These are phyloP conservation scores for Bos indicus DNA, from an alignment of 2,113 vertebrate genomes.

Conservation along the genomic window DNA sequence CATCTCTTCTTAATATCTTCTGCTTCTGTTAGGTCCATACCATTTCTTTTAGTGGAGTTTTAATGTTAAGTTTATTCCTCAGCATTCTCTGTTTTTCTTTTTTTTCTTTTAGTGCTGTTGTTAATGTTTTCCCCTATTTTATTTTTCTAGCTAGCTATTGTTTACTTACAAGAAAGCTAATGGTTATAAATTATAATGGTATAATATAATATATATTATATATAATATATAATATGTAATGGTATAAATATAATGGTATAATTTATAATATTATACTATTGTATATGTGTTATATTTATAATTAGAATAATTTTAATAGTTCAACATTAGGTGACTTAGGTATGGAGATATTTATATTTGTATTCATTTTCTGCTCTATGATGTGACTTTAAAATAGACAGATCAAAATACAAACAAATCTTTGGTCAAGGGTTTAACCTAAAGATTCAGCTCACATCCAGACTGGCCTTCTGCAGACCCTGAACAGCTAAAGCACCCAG, in stretches of 20 bases:
- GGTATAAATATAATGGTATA: not conserved
- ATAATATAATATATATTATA: not conserved
- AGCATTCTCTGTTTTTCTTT: not conserved
- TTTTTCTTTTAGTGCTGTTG: not conserved
- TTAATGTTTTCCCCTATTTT: not conserved
- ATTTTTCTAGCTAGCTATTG: conserved; percentile 1
- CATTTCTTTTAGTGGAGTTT: not conserved
- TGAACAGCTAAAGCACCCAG: not conserved
- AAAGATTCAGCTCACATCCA: conserved; percentile 10
- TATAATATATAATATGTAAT: no score
- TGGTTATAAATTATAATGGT: not conserved
- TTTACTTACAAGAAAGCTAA: conserved; percentile 13
- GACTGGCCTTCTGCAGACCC: not conserved
- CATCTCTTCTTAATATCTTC: no score
- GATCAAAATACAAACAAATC: conserved; percentile 18
- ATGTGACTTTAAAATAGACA: conserved; percentile 37
- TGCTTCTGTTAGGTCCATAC: no score
- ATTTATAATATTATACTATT: not conserved
- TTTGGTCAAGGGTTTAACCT: not conserved
- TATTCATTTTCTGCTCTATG: not conserved
- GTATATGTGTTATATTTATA: not conserved
- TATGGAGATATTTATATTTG: not conserved
- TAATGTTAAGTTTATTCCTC: not conserved
- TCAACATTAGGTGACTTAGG: not conserved
- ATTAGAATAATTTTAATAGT: not conserved